Evolutionary conservation across 2,888 invertebrate species (phyloP).

Genomic region (Penaeus monodon): DNA sequence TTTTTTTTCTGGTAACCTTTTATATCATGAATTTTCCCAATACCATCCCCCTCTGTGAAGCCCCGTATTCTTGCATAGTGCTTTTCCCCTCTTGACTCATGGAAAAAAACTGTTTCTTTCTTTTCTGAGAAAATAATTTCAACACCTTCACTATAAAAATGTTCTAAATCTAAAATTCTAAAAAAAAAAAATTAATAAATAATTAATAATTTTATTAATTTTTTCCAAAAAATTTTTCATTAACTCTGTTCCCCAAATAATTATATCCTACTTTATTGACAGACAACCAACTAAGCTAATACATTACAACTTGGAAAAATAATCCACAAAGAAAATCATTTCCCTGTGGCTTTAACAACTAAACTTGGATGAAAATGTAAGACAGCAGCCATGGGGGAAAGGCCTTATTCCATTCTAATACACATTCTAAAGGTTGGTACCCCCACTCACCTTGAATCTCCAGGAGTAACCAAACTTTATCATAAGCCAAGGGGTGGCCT

Average conservation of each 20-base stretch:
- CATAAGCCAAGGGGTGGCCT: constrained; percentile 94
- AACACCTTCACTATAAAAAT: background rate
- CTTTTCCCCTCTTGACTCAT: constrained; percentile 89
- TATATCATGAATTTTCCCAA: constrained; percentile 92
- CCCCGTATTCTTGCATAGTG: constrained; percentile 84
- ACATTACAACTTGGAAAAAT: too few relatives aligned
- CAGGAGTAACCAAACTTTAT: constrained; percentile 99
- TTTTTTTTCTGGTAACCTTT: constrained; percentile 79
- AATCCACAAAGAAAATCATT: too few relatives aligned
- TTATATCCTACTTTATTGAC: too few relatives aligned
- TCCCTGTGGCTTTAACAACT: too few relatives aligned
- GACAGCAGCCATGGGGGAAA: background rate
- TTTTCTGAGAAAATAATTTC: constrained; percentile 69
- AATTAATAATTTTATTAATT: too few relatives aligned
- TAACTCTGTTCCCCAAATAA: too few relatives aligned
- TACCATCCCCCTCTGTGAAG: constrained; percentile 91
- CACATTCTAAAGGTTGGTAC: background rate
- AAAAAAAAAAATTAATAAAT: background rate
- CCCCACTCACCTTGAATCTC: constrained; percentile 81
- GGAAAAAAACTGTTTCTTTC: constrained; percentile 86
- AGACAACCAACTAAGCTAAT: too few relatives aligned
- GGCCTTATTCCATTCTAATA: background rate
- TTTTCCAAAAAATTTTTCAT: too few relatives aligned
- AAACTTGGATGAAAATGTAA: background rate
- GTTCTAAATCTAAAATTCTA: background rate